Conservation (phyloP, 2,113 vertebrate genomes). For the Illadopsis cleaveri region DNA sequence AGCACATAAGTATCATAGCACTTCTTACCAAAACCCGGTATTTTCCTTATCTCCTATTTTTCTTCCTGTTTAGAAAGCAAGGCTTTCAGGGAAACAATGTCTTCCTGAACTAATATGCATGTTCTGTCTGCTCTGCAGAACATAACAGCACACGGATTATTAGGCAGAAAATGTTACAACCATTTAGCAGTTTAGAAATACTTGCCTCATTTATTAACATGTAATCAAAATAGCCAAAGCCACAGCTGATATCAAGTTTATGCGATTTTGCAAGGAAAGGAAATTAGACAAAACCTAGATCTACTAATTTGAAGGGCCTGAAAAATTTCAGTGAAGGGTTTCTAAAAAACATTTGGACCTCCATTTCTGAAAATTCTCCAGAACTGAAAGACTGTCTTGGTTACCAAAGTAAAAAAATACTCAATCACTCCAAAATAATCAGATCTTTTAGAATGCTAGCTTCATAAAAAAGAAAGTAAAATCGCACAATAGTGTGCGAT, state of each 20-base stretch:
- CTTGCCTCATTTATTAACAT: not conserved
- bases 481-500: not conserved
- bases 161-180: not conserved
- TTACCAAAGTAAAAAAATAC: not conserved
- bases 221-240: not conserved
- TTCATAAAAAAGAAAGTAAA: not conserved
- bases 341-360: not conserved
- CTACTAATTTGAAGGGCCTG: not conserved
- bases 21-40: not conserved
- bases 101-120: not conserved
- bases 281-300: not conserved
- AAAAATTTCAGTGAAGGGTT: not conserved
- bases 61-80: not conserved
- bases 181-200: not conserved
- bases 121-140: not conserved
- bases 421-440: not conserved
- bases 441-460: not conserved
- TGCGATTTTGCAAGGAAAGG: not conserved
- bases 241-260: not conserved
- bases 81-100: not conserved
- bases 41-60: not conserved
- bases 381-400: not conserved
- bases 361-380: not conserved
- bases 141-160: not conserved
- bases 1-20: not conserved